phyloP scores from a whole-genome alignment of 1,140 invertebrate genomes.

The Drosophila punjabiensis region DNA sequence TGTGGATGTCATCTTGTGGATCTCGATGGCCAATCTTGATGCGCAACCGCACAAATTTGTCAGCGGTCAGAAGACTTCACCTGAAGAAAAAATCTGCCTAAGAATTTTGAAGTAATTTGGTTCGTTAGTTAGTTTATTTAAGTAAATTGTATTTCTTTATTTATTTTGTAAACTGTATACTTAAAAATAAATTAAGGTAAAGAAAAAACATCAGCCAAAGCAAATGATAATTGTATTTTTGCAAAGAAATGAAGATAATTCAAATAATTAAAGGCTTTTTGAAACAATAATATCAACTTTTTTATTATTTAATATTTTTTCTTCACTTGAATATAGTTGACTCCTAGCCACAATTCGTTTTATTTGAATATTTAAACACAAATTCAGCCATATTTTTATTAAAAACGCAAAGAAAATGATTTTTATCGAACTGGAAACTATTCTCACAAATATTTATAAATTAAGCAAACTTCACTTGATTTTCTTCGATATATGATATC shows the following conservation, averaged over 20 bases:
- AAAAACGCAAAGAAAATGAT: not conserved
- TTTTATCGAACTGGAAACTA: not conserved
- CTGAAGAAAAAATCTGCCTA: not conserved
- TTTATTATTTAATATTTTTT: too few relatives aligned
- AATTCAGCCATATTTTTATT: not conserved
- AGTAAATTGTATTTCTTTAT: too few relatives aligned
- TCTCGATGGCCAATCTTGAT: constrained; percentile 52
- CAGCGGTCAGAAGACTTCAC: constrained; percentile 22
- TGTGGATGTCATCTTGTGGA: constrained; percentile 46
- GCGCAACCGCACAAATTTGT: constrained; percentile 47
- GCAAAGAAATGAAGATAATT: too few relatives aligned
- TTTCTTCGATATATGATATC: not conserved
- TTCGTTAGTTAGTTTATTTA: not conserved
- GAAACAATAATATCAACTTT: too few relatives aligned
- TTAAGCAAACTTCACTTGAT: not conserved
- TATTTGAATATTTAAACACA: too few relatives aligned
- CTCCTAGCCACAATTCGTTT: too few relatives aligned
- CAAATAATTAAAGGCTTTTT: not conserved
- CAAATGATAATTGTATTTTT: too few relatives aligned
- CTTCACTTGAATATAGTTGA: too few relatives aligned
- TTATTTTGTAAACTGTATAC: too few relatives aligned
- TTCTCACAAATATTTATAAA: too few relatives aligned
- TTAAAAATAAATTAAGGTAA: too few relatives aligned
- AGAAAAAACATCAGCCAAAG: too few relatives aligned
- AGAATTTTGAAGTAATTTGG: not conserved